Percentiles rank a stretch among this genome's conserved stretches.
phyloP scores from a whole-genome alignment of 2,888 invertebrate species.

The Athalia cordata region DNA sequence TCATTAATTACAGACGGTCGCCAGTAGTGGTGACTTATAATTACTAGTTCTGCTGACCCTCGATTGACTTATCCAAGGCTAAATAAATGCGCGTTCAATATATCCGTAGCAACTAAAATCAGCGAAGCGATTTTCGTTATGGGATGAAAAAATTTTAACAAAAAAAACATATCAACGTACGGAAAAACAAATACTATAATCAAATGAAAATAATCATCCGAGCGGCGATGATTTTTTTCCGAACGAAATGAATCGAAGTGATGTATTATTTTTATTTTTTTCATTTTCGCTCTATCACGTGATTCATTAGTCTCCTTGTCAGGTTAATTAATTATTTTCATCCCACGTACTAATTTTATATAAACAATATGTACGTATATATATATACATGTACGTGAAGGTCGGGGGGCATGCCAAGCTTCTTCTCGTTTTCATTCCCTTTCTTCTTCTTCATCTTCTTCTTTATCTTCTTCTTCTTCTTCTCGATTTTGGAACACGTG shows the following conservation, averaged over 20 bases:
- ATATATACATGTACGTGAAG: too few species aligned
- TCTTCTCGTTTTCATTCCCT: background rate
- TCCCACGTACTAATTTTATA: background rate
- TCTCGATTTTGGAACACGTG: conserved; percentile 18
- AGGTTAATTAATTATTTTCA: conserved; percentile 6
- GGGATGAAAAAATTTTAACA: too few species aligned
- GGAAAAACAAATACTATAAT: too few species aligned
- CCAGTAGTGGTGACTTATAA: background rate
- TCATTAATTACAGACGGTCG: conserved; percentile 12
- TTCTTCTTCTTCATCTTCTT: background rate
- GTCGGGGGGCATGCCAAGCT: background rate
- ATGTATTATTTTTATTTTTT: too few species aligned
- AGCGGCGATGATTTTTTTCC: too few species aligned
- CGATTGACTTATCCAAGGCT: background rate
- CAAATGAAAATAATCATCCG: too few species aligned
- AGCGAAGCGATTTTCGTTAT: too few species aligned
- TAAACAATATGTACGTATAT: background rate
- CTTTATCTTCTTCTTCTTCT: background rate
- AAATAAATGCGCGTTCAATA: too few species aligned
- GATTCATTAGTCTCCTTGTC: background rate
- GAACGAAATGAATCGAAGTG: too few species aligned
- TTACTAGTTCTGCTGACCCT: background rate
- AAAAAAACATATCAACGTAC: too few species aligned
- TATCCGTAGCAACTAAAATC: too few species aligned
- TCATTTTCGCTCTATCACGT: background rate